These are phyloP conservation scores for Amblyjoppa proteus DNA, from an alignment of 2,888 invertebrate species.

Conservation along the genomic window DNA sequence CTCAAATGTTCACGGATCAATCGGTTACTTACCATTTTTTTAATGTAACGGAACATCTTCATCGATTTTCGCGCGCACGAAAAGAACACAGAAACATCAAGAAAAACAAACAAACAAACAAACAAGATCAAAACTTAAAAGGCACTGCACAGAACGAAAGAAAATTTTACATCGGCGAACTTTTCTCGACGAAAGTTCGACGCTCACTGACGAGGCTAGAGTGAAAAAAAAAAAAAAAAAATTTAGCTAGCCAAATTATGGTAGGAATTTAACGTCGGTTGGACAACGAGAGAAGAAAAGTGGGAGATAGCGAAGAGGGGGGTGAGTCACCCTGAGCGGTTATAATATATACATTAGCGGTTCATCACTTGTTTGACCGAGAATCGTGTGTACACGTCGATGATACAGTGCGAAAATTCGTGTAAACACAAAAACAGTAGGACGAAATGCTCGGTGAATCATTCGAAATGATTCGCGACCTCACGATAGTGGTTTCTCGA, in stretches of 20 bases:
- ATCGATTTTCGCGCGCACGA: background rate
- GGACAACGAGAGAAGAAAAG: conserved; percentile 10
- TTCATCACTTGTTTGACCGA: conserved; percentile 31
- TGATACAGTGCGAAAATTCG: conserved; percentile 35
- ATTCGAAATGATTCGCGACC: conserved; percentile 2
- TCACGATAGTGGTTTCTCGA: conserved; percentile 12
- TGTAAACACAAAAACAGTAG: conserved; percentile 1
- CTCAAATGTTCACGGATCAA: background rate
- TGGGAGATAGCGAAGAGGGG: background rate
- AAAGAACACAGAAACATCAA: background rate
- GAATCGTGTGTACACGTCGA: conserved; percentile 28
- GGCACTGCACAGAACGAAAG: background rate
- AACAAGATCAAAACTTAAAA: background rate
- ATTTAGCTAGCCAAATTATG: conserved; percentile 6
- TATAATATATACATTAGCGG: conserved; percentile 31
- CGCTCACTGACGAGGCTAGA: conserved; percentile 28
- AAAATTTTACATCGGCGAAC: background rate
- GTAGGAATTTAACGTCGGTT: conserved; percentile 13
- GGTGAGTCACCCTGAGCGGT: conserved; percentile 41
- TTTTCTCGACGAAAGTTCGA: conserved; percentile 26
- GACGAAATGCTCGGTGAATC: conserved; percentile 32
- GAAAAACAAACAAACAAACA: background rate
- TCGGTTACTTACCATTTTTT: conserved; percentile 51
- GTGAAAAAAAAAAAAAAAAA: conserved; percentile 1
- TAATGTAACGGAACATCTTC: conserved; percentile 52